Base-by-base conservation (phyloP, 2,888 invertebrate genomes). In the Alentia gelatinosa region DNA sequence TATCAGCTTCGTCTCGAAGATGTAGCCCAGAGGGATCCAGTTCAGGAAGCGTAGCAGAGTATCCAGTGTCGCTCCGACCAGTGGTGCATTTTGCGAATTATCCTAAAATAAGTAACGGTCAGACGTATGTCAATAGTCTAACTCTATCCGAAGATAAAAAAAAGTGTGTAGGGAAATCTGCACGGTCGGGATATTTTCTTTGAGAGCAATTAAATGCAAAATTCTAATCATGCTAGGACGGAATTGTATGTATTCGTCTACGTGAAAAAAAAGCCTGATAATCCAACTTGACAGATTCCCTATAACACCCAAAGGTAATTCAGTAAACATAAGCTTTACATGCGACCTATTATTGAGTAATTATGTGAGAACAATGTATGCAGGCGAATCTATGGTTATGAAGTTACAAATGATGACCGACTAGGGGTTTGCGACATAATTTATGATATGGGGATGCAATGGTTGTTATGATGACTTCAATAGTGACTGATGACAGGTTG, bases 11-110 rank as follows among this genome's bases (percentile, higher is more conserved):
- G 99, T 99, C 97, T 99, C 99, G 97, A 99, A 99, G 96, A 99
- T 99, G 96, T 99, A 99, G 19, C 99, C 99, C 92, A 99, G 97
- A n/a, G 99, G 99, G 95, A 99, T 99, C 99, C 99, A 99, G 96
- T 99, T 99, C 74, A 99, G 97, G 97, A 99, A 99, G 96, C 99
- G 97, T 93, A 99, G 97, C 91, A 99, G 97, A 1, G 99, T 99
- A 96, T 99, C 99, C 93, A 99, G 97, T 0, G 99, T 99, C 3
- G 99, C 98, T 94, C 98, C 98, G 91, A 99, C 99, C 92, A 99
- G 97, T 75, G 98, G 98, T 86, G 99, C 98, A 97, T 99, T 99
- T 96, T 99, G 98, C 23, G 99, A 99, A 96, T 98, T 99, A 95
- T 99, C 99, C 97, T 97, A 94, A 12, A 63, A 39, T 0, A 79